These are phyloP conservation scores for Diglossa cyanea DNA, from an alignment of 2,797 vertebrate genomes.

Conservation along the genomic window DNA sequence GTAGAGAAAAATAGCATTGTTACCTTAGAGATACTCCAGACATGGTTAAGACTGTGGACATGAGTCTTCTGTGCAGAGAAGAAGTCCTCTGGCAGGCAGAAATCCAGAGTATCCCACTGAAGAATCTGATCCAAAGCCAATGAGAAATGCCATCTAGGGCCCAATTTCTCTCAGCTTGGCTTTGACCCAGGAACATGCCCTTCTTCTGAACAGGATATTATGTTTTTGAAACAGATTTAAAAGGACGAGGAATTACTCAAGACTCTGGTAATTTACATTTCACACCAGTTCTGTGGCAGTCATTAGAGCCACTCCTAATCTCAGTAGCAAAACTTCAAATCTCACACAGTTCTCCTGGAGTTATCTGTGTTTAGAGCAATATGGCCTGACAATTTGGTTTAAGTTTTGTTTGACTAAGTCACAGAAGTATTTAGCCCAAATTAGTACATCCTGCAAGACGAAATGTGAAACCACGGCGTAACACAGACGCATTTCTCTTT, in stretches of 20 bases:
- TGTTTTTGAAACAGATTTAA: neutral
- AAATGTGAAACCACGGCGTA: neutral
- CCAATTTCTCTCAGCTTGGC: neutral
- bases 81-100: neutral
- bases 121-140: neutral
- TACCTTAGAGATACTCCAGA: neutral
- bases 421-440: slow-evolving; percentile 19
- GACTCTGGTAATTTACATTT: slow-evolving; percentile 1
- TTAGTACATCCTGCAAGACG: neutral
- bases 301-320: neutral
- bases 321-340: neutral
- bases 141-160: neutral
- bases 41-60: neutral
- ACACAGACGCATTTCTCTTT: neutral
- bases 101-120: neutral
- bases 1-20: neutral
- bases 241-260: neutral
- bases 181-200: slow-evolving; percentile 28
- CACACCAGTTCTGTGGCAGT: neutral
- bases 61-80: slow-evolving; percentile 1
- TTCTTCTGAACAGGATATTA: slow-evolving; percentile 55
- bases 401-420: slow-evolving; percentile 12
- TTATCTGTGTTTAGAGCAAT: neutral
- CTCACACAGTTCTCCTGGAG: neutral
- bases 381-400: neutral